Evolutionary conservation across 2,113 vertebrate species (phyloP).

Genomic region (Macquaria australasica): DNA sequence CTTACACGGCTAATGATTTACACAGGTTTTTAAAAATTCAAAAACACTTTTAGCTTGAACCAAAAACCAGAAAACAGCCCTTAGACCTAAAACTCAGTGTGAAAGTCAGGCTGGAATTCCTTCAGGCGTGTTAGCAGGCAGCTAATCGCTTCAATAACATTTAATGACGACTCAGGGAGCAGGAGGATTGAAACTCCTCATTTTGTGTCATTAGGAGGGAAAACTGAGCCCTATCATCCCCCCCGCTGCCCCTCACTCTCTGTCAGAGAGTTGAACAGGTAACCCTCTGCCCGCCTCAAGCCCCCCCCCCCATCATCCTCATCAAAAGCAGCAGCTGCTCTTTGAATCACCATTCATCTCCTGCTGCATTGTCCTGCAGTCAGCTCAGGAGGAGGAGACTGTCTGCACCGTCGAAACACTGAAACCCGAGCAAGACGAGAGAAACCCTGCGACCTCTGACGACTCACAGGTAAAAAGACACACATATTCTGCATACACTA

Average conservation of each 20-base stretch:
- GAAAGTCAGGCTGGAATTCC: not conserved
- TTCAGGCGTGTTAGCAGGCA: not conserved
- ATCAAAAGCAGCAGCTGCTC: constrained; percentile 72
- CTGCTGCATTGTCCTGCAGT: constrained; percentile 58
- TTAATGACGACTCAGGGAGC: not conserved
- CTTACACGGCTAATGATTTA: too few species aligned
- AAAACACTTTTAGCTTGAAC: not conserved
- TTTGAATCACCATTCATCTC: constrained; percentile 59
- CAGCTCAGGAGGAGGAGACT: constrained; percentile 44
- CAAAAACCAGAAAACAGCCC: not conserved
- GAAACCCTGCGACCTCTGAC: constrained; percentile 28
- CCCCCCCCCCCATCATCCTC: constrained; percentile 30
- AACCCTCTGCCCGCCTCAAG: constrained; percentile 14
- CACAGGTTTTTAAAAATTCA: too few species aligned
- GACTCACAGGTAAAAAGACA: not conserved
- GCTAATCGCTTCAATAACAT: constrained; percentile 22
- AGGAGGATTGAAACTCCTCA: constrained; percentile 39
- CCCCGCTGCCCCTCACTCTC: not conserved
- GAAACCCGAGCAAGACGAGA: constrained; percentile 63
- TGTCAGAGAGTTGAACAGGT: constrained; percentile 56
- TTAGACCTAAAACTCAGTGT: not conserved
- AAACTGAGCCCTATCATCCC: constrained; percentile 23
- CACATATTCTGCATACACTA: not conserved
- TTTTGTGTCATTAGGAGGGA: constrained; percentile 12
- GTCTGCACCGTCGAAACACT: constrained; percentile 40